Evolutionary conservation across 2,113 vertebrate species (phyloP).

Genomic region (Amia ocellicauda): DNA sequence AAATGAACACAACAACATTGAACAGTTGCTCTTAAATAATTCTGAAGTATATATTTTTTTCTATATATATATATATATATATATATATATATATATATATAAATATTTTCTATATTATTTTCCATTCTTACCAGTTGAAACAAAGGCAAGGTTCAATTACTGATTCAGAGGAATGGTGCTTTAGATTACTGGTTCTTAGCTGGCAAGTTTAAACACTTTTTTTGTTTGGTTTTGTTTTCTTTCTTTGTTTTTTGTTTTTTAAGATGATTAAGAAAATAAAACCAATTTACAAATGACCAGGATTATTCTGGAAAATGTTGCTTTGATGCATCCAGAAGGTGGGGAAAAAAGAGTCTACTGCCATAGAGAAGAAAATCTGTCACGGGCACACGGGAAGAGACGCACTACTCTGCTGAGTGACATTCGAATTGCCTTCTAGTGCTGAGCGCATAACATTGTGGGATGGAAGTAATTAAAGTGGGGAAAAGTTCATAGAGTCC

Average conservation of each 20-base stretch:
- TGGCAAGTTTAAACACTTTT: slow-evolving; percentile 6
- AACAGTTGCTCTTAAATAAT: slow-evolving; percentile 34
- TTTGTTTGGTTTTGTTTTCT: too few species aligned
- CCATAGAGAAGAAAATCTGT: slow-evolving; percentile 26
- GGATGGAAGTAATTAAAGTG: slow-evolving; percentile 10
- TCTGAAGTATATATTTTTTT: slow-evolving; percentile 43
- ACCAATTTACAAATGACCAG: neutral
- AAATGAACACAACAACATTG: neutral
- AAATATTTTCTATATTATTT: slow-evolving; percentile 42
- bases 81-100: slow-evolving; percentile 40
- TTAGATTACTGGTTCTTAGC: slow-evolving; percentile 25
- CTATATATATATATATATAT: too few species aligned
- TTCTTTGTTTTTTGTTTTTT: too few species aligned
- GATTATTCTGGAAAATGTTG: slow-evolving; percentile 4
- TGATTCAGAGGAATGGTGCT: slow-evolving; percentile 35
- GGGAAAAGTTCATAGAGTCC: slow-evolving; percentile 9
- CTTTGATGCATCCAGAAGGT: neutral
- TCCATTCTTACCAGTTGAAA: slow-evolving; percentile 33
- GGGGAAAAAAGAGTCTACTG: neutral
- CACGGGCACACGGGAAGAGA: slow-evolving; percentile 19
- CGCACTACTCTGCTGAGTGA: slow-evolving; percentile 29
- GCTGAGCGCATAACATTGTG: neutral
- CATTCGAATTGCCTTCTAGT: slow-evolving; percentile 18
- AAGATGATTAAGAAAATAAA: too few species aligned
- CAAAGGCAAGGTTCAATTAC: slow-evolving; percentile 25